phyloP scores from a whole-genome alignment of 2,113 vertebrate genomes.

The Campylomormyrus tamandua region DNA sequence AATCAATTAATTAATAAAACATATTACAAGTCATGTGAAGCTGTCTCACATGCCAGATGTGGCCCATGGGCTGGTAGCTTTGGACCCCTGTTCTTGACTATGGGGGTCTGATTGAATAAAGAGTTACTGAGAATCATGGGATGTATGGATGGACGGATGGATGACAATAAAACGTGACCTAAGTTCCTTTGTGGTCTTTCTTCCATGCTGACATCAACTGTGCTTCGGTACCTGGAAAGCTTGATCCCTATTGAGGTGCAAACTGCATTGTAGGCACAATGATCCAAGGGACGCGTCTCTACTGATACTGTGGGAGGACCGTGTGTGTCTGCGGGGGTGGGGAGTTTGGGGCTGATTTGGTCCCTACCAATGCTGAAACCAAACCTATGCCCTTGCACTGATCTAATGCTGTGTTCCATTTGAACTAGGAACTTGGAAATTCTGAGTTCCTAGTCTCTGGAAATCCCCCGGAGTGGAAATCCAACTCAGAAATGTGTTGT shows the following conservation, averaged over 20 bases:
- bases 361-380: not conserved
- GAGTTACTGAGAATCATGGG: not conserved
- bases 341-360: not conserved
- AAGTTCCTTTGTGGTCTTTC: not conserved
- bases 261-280: not conserved
- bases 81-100: not conserved
- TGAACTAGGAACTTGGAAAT: not conserved
- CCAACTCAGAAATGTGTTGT: not conserved
- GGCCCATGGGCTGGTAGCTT: not conserved
- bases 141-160: not conserved
- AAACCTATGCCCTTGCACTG: not conserved
- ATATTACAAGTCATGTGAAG: not conserved
- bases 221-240: not conserved
- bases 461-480: not conserved
- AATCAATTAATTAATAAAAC: not conserved
- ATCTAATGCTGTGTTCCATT: not conserved
- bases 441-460: not conserved
- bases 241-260: not conserved
- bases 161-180: not conserved
- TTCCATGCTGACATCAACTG: not conserved
- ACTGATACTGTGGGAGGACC: not conserved
- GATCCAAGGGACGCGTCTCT: not conserved
- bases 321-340: not conserved
- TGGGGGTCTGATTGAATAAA: not conserved
- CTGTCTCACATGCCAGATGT: not conserved